Evolutionary conservation across 92 coral and sea anemone species (phyloP), one percentile per base, ranked within the genome.

Genomic region (Isaurus tuberculatus): DNA sequence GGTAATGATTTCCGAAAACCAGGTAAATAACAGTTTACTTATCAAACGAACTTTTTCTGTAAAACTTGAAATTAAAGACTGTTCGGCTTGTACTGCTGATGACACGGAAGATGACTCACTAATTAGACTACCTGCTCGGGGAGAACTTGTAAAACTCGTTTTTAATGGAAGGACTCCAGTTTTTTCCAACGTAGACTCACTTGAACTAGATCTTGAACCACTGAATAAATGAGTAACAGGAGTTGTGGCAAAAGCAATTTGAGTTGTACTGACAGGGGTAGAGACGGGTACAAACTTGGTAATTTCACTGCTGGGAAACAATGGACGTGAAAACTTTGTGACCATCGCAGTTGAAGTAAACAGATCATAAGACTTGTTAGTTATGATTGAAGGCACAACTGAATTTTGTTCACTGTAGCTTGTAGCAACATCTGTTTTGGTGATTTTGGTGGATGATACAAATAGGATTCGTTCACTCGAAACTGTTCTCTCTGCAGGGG

Each of bases 1-100:
- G 33, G 9, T 77, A 69, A 27, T 25, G 70, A 36, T 58, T 25
- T 32, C 82, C 70, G 82, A 69, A 57, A 69, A 57, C 82, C 70
- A 17, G 11, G 43, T 77, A 26, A 49, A 51, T 29, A 34, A 27
- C 22, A 51, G 23, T 15, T 49, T 77, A 14, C 49, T 77, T 67
- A n/a, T 77, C 55, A 32, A 1, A 22, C 51, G 36, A 77, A 25
- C 22, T 51, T 37, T 7, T 42, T 60, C 20, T 26, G 82, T 19
- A 16, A 4, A 33, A 4, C 31, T 43, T 2, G 70, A n/a, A 37
- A 51, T 77, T 49, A 61, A 58, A 19, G 15, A 8, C 68, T 22
- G 69, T 55, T 34, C 19, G 13, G 70, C 58, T 15, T 67, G n/a
- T 14, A n/a, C 49, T 1, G 65, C 36, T 16, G 81, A 20, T 46